phyloP scores from a whole-genome alignment of 2,113 vertebrate species.

The Kryptolebias marmoratus region DNA sequence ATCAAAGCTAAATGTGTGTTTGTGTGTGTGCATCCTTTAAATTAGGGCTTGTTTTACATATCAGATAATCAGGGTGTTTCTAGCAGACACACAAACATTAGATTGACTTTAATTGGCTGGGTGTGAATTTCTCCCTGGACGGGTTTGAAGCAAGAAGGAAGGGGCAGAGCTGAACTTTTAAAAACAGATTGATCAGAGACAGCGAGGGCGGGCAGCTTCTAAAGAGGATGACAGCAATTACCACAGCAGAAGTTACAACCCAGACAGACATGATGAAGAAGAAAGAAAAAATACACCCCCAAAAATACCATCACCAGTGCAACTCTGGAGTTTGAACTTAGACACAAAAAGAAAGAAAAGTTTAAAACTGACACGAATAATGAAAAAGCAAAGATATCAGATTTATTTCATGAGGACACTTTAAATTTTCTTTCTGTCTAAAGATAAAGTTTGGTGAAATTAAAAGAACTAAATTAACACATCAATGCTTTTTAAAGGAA shows the following conservation, averaged over 20 bases:
- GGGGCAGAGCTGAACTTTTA: conserved; percentile 23
- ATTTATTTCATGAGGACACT: too few relatives aligned
- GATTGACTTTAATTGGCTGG: conserved; percentile 52
- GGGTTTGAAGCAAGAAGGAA: conserved; percentile 23
- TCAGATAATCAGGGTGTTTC: conserved; percentile 60
- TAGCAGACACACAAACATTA: conserved; percentile 29
- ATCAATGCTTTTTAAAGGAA: too few relatives aligned
- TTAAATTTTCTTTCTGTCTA: too few relatives aligned
- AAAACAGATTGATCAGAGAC: conserved; percentile 13
- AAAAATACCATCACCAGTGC: background rate
- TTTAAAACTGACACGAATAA: background rate
- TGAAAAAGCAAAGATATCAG: too few relatives aligned
- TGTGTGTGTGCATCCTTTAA: background rate
- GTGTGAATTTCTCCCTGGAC: conserved; percentile 33
- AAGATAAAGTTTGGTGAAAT: too few relatives aligned
- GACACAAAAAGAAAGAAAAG: background rate
- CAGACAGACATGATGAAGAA: background rate
- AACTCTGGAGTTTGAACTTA: background rate
- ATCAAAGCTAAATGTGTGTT: conserved; percentile 17
- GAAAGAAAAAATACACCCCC: background rate
- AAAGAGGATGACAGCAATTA: conserved; percentile 47
- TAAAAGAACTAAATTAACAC: too few relatives aligned
- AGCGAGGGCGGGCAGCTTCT: conserved; percentile 11
- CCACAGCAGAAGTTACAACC: conserved; percentile 12
- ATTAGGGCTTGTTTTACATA: conserved; percentile 25